Base-by-base conservation (phyloP, 2,113 vertebrate genomes). In the Colius striatus region DNA sequence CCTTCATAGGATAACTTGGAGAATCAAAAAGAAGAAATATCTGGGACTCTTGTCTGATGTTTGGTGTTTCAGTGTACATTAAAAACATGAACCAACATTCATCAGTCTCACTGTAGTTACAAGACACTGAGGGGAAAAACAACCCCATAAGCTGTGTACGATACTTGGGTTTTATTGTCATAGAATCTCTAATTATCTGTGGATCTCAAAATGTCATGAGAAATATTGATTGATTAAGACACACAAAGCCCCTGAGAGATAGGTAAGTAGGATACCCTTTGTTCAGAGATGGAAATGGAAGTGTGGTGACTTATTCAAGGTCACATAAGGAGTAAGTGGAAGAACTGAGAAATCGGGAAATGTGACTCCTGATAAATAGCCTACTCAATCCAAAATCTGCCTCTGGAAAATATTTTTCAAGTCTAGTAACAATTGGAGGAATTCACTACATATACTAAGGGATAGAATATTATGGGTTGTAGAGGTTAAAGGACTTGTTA, bases 141-240 rank as follows among this genome's bases (percentile, higher is more conserved):
- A 48, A 5, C 20, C 20, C 23, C 38, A 18, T 62, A 78, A 89
- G 20, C 27, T 87, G 19, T 50, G 30, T 83, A 72, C 41, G 51
- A 21, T 54, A 87, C 10, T 47, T 83, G 23, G 0, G 1, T 80
- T 94, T 89, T 76, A 73, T 90, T 92, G 71, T 85, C 1, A 4
- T 36, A 79, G 55, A 85, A 67, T 70, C 57, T 87, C 70, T 87
- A 92, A 94, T 91, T 87, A 92, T 91, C 66, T 66, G 43, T 62
- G 43, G 78, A 87, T 87, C 82, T 94, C 43, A 91, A 91, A 87
- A 58, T 76, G 71, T 61, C 71, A 73, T 70, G 30, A 73, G 90
- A 94, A 92, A 82, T 67, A 83, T 63, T 91, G 87, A 86, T 90
- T 93, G 63, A 95, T 94, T 91, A 93, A 88, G 78, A 91, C 57